Evolutionary conservation across 1,140 invertebrate genomes (phyloP).

Genomic region (Drosophila hydei): DNA sequence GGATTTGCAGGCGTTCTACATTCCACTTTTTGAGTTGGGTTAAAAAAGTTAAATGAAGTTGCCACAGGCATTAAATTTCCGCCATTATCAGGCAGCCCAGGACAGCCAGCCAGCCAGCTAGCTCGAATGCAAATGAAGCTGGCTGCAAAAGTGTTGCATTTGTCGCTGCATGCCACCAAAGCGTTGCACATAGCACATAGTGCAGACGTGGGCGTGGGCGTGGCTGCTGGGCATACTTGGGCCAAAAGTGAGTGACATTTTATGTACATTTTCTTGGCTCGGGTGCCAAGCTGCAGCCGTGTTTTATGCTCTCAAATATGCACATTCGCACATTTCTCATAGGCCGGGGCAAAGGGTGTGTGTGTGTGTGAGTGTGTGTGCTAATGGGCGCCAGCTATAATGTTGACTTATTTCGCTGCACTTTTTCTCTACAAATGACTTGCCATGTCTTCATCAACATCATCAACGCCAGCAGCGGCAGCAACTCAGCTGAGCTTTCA

Average conservation of each 20-base stretch:
- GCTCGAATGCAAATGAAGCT: constrained; percentile 41
- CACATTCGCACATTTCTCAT: constrained; percentile 27
- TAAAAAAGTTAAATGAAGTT: constrained; percentile 79
- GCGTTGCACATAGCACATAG: constrained; percentile 7
- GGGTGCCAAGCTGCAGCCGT: constrained; percentile 50
- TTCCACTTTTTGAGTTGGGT: constrained; percentile 50
- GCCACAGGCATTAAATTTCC: constrained; percentile 74
- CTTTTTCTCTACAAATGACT: constrained; percentile 64
- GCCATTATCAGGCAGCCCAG: constrained; percentile 35
- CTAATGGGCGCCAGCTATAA: constrained; percentile 31
- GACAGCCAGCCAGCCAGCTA: neutral
- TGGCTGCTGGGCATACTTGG: constrained; percentile 44
- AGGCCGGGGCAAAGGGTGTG: neutral
- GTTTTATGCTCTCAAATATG: constrained; percentile 71
- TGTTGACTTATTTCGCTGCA: constrained; percentile 67
- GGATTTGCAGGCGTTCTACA: constrained; percentile 43
- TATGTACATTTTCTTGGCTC: constrained; percentile 67
- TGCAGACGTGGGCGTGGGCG: constrained; percentile 28
- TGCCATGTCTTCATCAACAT: constrained; percentile 63
- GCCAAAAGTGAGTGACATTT: constrained; percentile 75
- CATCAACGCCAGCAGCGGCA: constrained; percentile 9
- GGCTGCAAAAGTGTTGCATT: constrained; percentile 40
- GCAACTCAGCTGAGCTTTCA: constrained; percentile 52
- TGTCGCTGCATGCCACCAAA: constrained; percentile 29
- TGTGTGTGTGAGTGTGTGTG: neutral